Percentiles rank a stretch among this genome's conserved stretches.
These are phyloP conservation scores for Orthosia cruda DNA, from an alignment of 2,888 invertebrate species.

Conservation along the genomic window DNA sequence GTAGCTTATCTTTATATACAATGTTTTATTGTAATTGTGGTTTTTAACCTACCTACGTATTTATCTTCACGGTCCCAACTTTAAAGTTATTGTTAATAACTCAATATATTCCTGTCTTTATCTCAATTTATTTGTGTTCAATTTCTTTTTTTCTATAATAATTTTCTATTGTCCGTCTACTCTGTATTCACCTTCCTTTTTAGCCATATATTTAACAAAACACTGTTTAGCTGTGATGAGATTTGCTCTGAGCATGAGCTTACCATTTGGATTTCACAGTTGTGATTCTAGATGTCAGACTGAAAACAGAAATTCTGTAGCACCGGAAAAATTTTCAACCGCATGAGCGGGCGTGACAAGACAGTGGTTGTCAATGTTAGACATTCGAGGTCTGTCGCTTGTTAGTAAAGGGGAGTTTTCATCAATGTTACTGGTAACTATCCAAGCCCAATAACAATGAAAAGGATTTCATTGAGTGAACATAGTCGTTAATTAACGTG, in stretches of 20 bases:
- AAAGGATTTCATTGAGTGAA: background rate
- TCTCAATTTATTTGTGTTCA: too few relatives aligned
- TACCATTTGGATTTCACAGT: too few relatives aligned
- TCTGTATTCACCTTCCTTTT: background rate
- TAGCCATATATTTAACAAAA: background rate
- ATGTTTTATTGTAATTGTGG: background rate
- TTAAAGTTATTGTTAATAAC: too few relatives aligned
- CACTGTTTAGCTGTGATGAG: background rate
- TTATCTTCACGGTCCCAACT: too few relatives aligned
- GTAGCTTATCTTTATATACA: slow-evolving; percentile 2
- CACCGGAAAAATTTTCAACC: too few relatives aligned
- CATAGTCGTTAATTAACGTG: background rate
- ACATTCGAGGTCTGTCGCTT: background rate
- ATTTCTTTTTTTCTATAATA: background rate
- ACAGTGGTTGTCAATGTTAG: background rate
- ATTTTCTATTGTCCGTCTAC: background rate
- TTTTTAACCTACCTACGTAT: background rate
- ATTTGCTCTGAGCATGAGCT: background rate
- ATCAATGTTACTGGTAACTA: background rate
- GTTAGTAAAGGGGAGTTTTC: background rate
- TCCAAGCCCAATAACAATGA: background rate
- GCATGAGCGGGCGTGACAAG: too few relatives aligned
- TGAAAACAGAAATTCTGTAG: background rate
- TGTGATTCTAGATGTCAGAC: background rate
- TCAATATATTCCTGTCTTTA: background rate